A percentile compares a stretch with the other conserved stretches of the same genome.
These are phyloP conservation scores for Proisotoma minuta DNA, from an alignment of 2,888 invertebrate genomes.

Conservation along the genomic window DNA sequence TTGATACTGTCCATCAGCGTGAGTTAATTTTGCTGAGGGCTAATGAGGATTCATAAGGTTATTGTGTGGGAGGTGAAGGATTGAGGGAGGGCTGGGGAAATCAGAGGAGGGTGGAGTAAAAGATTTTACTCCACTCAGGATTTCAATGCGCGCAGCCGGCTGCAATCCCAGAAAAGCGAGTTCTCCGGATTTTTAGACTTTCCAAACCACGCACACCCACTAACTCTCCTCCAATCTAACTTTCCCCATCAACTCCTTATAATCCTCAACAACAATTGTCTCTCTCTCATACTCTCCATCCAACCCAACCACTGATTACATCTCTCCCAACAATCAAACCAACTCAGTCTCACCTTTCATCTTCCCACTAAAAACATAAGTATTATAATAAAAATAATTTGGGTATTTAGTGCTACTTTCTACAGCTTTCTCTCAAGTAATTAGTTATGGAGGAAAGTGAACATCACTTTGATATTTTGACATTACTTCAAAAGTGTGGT, in stretches of 20 bases:
- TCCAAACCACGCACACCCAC: constrained; percentile 32
- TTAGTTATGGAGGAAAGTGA: constrained; percentile 26
- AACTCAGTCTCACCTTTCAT: neutral
- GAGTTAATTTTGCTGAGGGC: neutral
- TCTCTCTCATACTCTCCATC: constrained; percentile 8
- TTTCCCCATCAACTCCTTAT: constrained; percentile 22
- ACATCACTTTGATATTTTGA: constrained; percentile 44
- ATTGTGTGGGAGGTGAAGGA: constrained; percentile 24
- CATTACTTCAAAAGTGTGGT: constrained; percentile 44
- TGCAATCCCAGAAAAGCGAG: constrained; percentile 47
- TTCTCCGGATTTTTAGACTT: constrained; percentile 44
- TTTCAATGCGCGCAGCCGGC: constrained; percentile 43
- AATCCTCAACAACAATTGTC: constrained; percentile 4
- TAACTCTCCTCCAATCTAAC: constrained; percentile 25
- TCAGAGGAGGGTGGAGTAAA: constrained; percentile 45
- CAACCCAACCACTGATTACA: neutral
- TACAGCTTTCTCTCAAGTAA: neutral
- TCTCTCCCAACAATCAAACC: neutral
- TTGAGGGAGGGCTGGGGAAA: constrained; percentile 35
- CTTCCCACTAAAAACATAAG: neutral
- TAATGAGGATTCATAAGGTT: constrained; percentile 8
- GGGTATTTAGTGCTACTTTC: neutral
- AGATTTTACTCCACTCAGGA: constrained; percentile 47
- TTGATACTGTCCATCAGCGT: constrained; percentile 25
- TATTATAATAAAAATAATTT: neutral